Evolutionary conservation across 1,140 invertebrate species (phyloP), one percentile per base, ranked within the genome.

Genomic region (Piezodorus guildinii): DNA sequence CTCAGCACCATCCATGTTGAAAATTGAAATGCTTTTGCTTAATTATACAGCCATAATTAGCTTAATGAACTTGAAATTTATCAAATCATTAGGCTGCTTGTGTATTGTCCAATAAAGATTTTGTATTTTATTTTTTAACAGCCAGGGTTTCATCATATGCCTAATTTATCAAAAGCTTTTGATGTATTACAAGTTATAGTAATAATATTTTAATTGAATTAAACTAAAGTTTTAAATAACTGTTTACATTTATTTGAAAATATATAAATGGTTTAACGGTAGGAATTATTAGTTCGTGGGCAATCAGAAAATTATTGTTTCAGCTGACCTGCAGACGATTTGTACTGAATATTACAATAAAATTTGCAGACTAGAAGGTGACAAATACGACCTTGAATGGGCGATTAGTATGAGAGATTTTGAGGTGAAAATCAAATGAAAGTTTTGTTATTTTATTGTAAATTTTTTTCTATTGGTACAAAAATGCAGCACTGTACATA

Each of bases 351-450:
- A 95, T 83, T 91, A 94, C 84, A 81, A 87, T 78, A 88, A 85
- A 83, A 82, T 96, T 79, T 83, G 80, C 77, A 77, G 79, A 74
- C 87, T 98, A 77, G 94, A 98, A 83, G 90, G 89, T 79, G 92
- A 94, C 85, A 97, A 97, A 83, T 98, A 87, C 84, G 96, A 99
- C 84, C 87, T 98, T 85, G 96, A 99, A 84, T 85, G 88, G 80
- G 85, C 87, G 79, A 90, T 91, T 81, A 85, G 84, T 83, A 81
- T 92, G 81, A 97, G 94, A 87, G 88, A 90, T 79, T 85, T 85
- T 77, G 92, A 96, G 91, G 94, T 96, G 90, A 87, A 67, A 65
- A 43, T 21, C 23, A 49, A 43, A 30, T 62, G 62, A 60, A 60
- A 43, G 5, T 56, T 23, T 56, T 52, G 27, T 30, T 45, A 23